phyloP scores from a whole-genome alignment of 1,140 invertebrate genomes.

The Drosophila novamexicana region DNA sequence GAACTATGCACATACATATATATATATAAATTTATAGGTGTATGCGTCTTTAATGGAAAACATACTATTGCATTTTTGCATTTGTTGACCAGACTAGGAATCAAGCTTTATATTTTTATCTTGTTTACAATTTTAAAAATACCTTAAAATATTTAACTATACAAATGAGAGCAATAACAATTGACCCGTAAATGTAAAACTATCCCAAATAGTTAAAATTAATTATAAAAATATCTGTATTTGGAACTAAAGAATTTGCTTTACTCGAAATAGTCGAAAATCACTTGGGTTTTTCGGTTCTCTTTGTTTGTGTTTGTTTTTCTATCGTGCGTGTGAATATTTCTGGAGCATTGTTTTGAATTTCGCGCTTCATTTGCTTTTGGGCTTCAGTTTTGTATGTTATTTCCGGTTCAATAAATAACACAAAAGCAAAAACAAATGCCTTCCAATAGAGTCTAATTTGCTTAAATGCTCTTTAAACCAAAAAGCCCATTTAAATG shows the following conservation, averaged over 20 bases:
- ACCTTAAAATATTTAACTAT: no score
- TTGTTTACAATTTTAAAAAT: no score
- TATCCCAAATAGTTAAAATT: no score
- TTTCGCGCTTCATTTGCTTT: slow-evolving; percentile 72
- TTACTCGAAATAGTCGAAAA: not conserved
- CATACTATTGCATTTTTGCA: not conserved
- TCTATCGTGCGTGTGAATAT: slow-evolving; percentile 24
- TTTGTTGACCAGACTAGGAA: not conserved
- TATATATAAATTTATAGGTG: not conserved
- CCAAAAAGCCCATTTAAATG: slow-evolving; percentile 64
- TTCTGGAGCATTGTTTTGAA: slow-evolving; percentile 54
- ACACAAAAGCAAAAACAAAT: slow-evolving; percentile 6
- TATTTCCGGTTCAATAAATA: slow-evolving; percentile 71
- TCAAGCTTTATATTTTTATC: no score
- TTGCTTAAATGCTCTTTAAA: slow-evolving; percentile 59
- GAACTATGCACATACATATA: not conserved
- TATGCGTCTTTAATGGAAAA: not conserved
- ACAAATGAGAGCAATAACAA: no score
- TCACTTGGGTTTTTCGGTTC: not conserved
- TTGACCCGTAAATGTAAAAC: no score
- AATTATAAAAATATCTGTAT: not conserved
- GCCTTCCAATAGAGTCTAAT: slow-evolving; percentile 45
- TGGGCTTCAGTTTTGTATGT: slow-evolving; percentile 38
- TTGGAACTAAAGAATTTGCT: not conserved
- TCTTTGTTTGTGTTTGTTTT: slow-evolving; percentile 7